Percentiles rank a stretch among this genome's conserved stretches.
These are phyloP conservation scores for Eristalinus sepulchralis DNA, from an alignment of 2,888 invertebrate genomes.

Conservation along the genomic window DNA sequence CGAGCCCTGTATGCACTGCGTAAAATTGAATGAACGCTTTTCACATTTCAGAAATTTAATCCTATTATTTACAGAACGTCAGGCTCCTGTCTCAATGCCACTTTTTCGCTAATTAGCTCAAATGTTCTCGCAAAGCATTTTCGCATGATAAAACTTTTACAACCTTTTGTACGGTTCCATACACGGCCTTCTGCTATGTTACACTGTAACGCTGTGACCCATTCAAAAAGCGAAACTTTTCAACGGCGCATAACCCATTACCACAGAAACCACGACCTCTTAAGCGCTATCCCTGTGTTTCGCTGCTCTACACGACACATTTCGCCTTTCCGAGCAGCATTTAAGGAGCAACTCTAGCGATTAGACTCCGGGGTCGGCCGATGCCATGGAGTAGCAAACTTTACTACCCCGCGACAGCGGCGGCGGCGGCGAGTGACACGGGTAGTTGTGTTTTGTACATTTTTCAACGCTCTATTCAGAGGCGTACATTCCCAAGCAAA, in stretches of 20 bases:
- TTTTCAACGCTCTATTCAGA: constrained; percentile 5
- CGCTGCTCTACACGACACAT: constrained; percentile 6
- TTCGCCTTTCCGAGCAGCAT: constrained; percentile 17
- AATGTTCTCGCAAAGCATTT: constrained; percentile 34
- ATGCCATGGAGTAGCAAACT: constrained; percentile 28
- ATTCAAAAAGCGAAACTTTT: constrained; percentile 59
- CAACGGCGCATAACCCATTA: constrained; percentile 32
- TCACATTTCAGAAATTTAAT: constrained; percentile 10
- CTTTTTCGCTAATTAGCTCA: constrained; percentile 50
- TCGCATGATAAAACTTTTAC: constrained; percentile 2
- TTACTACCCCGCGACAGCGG: not conserved
- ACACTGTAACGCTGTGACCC: constrained; percentile 45
- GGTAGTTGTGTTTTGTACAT: constrained; percentile 49
- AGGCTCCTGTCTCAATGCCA: constrained; percentile 2
- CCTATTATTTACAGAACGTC: not conserved
- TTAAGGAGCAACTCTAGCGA: constrained; percentile 56
- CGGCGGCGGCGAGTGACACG: constrained; percentile 40
- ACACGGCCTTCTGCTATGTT: constrained; percentile 1
- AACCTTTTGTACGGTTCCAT: constrained; percentile 11
- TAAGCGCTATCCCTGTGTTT: constrained; percentile 18
- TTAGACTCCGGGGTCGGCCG: constrained; percentile 44
- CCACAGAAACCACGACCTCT: constrained; percentile 55
- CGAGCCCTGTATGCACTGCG: not conserved
- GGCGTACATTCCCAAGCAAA: not conserved
- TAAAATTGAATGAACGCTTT: not conserved